These are phyloP conservation scores for Geotrypetes seraphini DNA, from an alignment of 2,797 vertebrate genomes.

Conservation along the genomic window DNA sequence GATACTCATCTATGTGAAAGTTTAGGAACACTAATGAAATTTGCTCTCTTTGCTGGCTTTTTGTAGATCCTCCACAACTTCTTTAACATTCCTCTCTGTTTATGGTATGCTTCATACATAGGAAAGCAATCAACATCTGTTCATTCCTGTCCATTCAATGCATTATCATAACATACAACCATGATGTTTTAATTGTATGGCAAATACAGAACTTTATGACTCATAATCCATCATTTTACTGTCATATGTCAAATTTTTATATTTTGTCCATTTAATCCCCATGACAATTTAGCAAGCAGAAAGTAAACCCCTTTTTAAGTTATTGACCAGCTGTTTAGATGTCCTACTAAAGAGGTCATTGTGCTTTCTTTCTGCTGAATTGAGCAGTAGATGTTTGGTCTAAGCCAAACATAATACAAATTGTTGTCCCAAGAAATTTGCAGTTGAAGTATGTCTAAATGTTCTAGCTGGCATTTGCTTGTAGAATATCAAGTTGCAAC, in stretches of 20 bases:
- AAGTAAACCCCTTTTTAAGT: conserved; percentile 73
- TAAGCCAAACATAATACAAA: conserved; percentile 72
- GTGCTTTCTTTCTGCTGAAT: conserved; percentile 58
- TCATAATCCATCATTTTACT: conserved; percentile 75
- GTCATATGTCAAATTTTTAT: conserved; percentile 79
- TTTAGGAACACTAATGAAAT: too few species aligned
- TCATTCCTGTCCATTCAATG: conserved; percentile 65
- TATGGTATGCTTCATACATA: too few species aligned
- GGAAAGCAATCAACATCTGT: conserved; percentile 70
- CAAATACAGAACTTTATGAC: conserved; percentile 76
- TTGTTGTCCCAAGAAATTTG: conserved; percentile 60
- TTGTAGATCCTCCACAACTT: conserved; percentile 9
- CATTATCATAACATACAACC: conserved; percentile 69
- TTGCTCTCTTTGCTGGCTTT: too few species aligned
- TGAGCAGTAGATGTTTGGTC: conserved; percentile 51
- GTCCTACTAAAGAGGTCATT: conserved; percentile 76
- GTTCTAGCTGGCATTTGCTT: conserved; percentile 60
- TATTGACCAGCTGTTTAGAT: conserved; percentile 79
- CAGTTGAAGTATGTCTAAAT: conserved; percentile 55
- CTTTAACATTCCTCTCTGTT: conserved; percentile 26
- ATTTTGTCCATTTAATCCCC: conserved; percentile 64
- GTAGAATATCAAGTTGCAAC: conserved; percentile 3
- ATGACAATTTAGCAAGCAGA: conserved; percentile 53
- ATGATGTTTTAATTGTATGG: conserved; percentile 73
- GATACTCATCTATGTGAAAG: too few species aligned